Evolutionary conservation across 2,113 vertebrate genomes (phyloP).

Genomic region (Silurus meridionalis): DNA sequence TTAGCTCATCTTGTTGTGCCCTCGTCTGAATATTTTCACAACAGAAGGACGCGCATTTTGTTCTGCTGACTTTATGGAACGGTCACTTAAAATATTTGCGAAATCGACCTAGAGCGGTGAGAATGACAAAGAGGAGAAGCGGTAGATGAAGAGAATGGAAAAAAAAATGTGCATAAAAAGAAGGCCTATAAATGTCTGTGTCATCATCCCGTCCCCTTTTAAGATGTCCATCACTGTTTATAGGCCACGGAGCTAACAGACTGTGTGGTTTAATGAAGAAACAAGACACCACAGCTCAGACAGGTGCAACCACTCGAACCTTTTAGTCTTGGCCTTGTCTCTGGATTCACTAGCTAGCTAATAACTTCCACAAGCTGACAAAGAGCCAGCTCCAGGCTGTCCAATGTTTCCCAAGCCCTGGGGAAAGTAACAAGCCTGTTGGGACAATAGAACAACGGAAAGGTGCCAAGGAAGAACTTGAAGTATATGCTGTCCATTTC

Average conservation of each 20-base stretch:
- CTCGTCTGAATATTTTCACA: not conserved
- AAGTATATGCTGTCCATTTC: not conserved
- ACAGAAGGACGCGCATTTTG: not conserved
- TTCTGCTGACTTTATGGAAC: constrained; percentile 4
- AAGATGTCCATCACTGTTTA: constrained; percentile 47
- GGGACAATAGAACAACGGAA: not conserved
- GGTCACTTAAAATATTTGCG: not conserved
- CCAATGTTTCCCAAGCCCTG: not conserved
- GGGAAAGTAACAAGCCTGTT: not conserved
- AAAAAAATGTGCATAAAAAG: not conserved
- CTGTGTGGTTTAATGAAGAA: constrained; percentile 43
- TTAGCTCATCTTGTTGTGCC: constrained; percentile 4
- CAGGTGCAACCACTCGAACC: constrained; percentile 41
- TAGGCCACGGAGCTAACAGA: constrained; percentile 33
- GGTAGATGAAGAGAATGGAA: not conserved
- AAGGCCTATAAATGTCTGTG: constrained; percentile 29
- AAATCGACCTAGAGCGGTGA: not conserved
- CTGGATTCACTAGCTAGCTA: constrained; percentile 26
- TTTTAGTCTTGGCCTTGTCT: constrained; percentile 17
- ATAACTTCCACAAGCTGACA: constrained; percentile 17
- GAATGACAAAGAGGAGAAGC: not conserved
- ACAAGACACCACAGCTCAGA: constrained; percentile 35
- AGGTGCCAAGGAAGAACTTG: not conserved
- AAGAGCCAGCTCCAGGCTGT: constrained; percentile 5
- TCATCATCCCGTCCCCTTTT: constrained; percentile 34